A percentile compares a stretch with the other conserved stretches of the same genome.
Conservation (phyloP, 2,797 vertebrate genomes). For the Pseudochirops cupreus region DNA sequence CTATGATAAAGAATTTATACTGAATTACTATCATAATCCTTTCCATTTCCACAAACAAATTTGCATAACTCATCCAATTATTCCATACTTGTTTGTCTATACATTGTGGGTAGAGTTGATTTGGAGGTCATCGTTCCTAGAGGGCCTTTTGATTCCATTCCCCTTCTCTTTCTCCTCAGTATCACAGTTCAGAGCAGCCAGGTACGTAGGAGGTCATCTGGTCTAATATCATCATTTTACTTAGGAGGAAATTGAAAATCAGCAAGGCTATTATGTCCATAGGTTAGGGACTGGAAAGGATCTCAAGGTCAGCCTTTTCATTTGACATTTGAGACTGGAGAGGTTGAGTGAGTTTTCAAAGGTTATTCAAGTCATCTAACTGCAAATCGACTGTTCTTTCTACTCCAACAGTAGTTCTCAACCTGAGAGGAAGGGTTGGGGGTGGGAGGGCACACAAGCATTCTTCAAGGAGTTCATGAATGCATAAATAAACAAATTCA, state of each 20-base stretch:
- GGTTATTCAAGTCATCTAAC: neutral
- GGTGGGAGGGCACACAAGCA: neutral
- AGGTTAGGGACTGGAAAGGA: neutral
- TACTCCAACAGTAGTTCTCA: neutral
- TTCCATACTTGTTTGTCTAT: neutral
- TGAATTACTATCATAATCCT: neutral
- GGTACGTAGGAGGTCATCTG: neutral
- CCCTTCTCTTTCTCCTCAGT: neutral
- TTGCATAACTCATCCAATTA: neutral
- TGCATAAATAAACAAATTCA: neutral
- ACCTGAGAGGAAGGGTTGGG: neutral
- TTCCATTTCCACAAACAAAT: neutral
- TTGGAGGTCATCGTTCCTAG: neutral
- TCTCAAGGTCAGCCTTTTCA: neutral
- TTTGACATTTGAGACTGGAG: neutral
- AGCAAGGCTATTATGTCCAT: neutral
- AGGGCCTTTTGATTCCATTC: neutral
- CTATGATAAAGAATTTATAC: neutral
- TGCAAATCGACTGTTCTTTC: neutral
- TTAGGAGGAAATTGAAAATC: neutral
- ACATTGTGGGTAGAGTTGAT: neutral
- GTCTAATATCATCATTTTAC: neutral
- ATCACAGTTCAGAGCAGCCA: neutral
- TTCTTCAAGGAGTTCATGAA: neutral
- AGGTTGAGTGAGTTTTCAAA: neutral